These are phyloP conservation scores for Dermatemys mawii DNA, from an alignment of 2,113 vertebrate genomes.

Conservation along the genomic window DNA sequence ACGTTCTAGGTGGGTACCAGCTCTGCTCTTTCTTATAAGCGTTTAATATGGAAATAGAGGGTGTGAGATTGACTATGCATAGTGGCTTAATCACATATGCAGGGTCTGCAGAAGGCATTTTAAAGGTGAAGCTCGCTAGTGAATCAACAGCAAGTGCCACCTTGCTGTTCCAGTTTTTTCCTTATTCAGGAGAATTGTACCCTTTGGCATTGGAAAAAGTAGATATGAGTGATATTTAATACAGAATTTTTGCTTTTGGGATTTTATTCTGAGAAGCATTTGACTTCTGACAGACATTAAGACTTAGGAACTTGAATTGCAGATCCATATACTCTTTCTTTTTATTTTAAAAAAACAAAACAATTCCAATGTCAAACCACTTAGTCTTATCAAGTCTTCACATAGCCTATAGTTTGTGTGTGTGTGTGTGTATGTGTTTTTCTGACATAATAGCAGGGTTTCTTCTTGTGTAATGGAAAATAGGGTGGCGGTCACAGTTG, in stretches of 20 bases:
- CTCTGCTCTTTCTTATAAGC: constrained; percentile 71
- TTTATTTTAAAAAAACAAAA: not conserved
- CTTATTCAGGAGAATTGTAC: not conserved
- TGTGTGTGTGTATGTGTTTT: constrained; percentile 37
- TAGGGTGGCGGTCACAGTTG: constrained; percentile 50
- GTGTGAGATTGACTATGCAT: constrained; percentile 78
- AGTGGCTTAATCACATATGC: constrained; percentile 75
- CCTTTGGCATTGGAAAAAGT: not conserved
- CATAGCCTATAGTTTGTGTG: not conserved
- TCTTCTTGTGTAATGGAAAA: constrained; percentile 43
- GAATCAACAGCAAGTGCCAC: constrained; percentile 57
- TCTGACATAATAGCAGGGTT: constrained; percentile 37
- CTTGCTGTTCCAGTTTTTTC: not conserved
- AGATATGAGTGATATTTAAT: constrained; percentile 13
- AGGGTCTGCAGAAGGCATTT: constrained; percentile 55
- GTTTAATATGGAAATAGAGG: constrained; percentile 78
- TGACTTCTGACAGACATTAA: constrained; percentile 15
- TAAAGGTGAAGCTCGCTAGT: constrained; percentile 50
- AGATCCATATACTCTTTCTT: not conserved
- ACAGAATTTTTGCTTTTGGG: constrained; percentile 36
- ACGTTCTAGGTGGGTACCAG: constrained; percentile 85
- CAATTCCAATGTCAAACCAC: not conserved
- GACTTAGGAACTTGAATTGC: constrained; percentile 7
- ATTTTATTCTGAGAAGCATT: constrained; percentile 45
- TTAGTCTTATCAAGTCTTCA: constrained; percentile 7